Evolutionary conservation across 2,113 vertebrate genomes (phyloP).

Genomic region (Taurulus bubalis): DNA sequence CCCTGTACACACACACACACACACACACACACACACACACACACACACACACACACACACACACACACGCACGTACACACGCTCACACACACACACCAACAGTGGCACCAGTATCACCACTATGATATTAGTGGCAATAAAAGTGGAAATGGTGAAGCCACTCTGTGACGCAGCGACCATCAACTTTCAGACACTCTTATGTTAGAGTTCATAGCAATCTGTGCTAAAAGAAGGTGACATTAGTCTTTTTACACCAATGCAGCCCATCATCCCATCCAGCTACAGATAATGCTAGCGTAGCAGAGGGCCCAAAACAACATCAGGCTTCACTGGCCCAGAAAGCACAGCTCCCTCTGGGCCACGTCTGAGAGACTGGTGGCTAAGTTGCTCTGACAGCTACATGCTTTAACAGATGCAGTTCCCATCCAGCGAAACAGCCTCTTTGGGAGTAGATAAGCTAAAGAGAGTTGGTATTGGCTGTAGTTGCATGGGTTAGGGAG

Average conservation of each 20-base stretch:
- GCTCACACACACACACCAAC: neutral
- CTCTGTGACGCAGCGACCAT: conserved; percentile 41
- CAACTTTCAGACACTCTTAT: conserved; percentile 40
- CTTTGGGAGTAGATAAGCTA: conserved; percentile 63
- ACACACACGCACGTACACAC: conserved; percentile 6
- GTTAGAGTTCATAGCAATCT: conserved; percentile 30
- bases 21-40: conserved; percentile 24
- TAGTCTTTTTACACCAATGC: conserved; percentile 53
- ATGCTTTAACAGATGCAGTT: conserved; percentile 75
- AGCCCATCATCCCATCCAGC: conserved; percentile 18
- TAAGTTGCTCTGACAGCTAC: conserved; percentile 87
- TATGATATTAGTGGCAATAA: neutral
- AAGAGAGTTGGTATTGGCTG: conserved; percentile 45
- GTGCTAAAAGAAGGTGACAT: conserved; percentile 41
- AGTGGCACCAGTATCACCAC: conserved; percentile 36
- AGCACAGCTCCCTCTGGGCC: conserved; percentile 83
- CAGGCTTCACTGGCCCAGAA: conserved; percentile 79
- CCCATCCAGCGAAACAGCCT: conserved; percentile 58
- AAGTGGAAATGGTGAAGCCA: conserved; percentile 24
- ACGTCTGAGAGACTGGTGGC: conserved; percentile 78
- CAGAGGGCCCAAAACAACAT: conserved; percentile 68
- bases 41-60: no score
- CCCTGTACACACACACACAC: conserved; percentile 21
- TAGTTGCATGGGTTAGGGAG: conserved; percentile 22
- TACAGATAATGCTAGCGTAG: conserved; percentile 35